Evolutionary conservation across 2,888 invertebrate genomes (phyloP), one percentile per base, ranked within the genome.

Genomic region (Drosophila peninsularis): DNA sequence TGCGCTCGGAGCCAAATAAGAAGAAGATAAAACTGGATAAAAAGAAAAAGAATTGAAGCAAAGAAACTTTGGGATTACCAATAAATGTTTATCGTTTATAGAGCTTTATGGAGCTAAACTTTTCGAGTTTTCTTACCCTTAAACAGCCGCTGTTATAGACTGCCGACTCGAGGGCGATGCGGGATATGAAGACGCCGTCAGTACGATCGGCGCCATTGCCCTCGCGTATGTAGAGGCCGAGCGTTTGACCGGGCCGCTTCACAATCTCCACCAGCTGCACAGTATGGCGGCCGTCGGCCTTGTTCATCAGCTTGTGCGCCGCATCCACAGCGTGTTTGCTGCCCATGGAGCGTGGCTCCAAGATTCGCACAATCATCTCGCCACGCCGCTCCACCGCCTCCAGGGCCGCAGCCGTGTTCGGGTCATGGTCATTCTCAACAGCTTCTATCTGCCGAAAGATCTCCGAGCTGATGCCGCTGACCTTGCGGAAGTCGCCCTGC

Each of bases 141-240:
- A 99, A 94, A 92, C 99, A 98, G 61, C 99, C 98, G 91, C 98
- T 98, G 93, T 98, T 98, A 93, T 98, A 98, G 45, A 99, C 98
- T 37, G 98, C 98, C 52, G 98, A 98, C 93, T 98, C 98, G 88
- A 98, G 94, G 39, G 99, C 99, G 91, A 98, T 97, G 86, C 94
- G 91, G 10, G 99, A 99, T 93, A 99, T 99, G 94, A 99, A 99
- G 71, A 99, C 99, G 49, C 99, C 99, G 90, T 98, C 98, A 50
- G 96, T 95, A 71, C 98, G 95, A 89, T 98, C 97, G 60, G 97
- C 95, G n/a, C 99, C 99, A 90, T 99, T 99, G n/a, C 99, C 99
- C 94, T 99, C 99, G 42, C 99, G 95, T 90, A 99, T 99, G 93
- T 99, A 99, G 69, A 99, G 94, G 45, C 99, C 99, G 75, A 99